phyloP scores from a whole-genome alignment of 64 coral and sea anemone genomes.

The Montipora sp. region DNA sequence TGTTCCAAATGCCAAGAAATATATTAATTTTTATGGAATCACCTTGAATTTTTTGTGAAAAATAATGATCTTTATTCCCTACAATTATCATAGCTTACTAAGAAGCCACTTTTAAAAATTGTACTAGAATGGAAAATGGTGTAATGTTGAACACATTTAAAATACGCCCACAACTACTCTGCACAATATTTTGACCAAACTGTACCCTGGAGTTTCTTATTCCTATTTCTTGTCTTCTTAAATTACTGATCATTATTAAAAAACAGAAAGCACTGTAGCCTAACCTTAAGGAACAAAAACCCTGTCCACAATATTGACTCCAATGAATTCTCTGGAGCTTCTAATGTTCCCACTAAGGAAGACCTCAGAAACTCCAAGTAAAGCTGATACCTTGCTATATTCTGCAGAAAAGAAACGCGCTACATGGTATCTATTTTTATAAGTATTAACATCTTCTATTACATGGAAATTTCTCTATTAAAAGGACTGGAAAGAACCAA shows the following conservation, averaged over 20 bases:
- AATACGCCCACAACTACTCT: no score
- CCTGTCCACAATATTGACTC: conserved; percentile 68
- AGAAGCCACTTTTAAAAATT: no score
- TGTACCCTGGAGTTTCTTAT: background rate
- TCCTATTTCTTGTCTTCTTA: background rate
- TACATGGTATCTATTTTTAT: background rate
- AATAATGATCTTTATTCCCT: no score
- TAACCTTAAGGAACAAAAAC: conserved; percentile 70
- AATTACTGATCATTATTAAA: background rate
- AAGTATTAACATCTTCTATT: no score
- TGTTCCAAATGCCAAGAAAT: no score
- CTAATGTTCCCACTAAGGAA: conserved; percentile 58
- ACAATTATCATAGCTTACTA: no score
- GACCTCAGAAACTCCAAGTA: conserved; percentile 67
- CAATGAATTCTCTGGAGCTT: conserved; percentile 59
- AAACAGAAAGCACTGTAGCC: background rate
- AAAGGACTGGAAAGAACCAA: no score
- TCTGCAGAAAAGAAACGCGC: conserved; percentile 21
- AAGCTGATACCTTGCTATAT: conserved; percentile 56
- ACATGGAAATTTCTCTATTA: no score
- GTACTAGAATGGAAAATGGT: no score
- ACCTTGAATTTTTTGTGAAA: no score
- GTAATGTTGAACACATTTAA: no score
- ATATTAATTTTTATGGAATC: no score
- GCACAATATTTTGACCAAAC: background rate